A percentile compares a stretch with the other conserved stretches of the same genome.
Conservation (phyloP, 2,113 vertebrate genomes). For the Romanogobio albipinnatus region DNA sequence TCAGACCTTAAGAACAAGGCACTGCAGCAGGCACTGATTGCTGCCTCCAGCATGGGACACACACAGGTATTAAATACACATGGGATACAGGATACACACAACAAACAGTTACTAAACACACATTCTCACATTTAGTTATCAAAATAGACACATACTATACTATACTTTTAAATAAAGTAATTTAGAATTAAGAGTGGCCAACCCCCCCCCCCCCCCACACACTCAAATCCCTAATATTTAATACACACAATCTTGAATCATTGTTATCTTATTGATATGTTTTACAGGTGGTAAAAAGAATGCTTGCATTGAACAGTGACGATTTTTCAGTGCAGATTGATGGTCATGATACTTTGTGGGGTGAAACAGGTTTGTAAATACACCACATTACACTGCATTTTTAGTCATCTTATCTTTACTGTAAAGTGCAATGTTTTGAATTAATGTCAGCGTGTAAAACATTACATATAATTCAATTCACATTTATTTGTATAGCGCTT, state of each 20-base stretch:
- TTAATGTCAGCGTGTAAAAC: not conserved
- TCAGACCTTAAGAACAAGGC: constrained; percentile 71
- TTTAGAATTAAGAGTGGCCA: not conserved
- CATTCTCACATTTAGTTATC: not conserved
- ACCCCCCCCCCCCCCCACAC: no score
- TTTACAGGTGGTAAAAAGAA: constrained; percentile 86
- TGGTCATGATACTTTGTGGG: constrained; percentile 90
- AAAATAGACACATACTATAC: not conserved
- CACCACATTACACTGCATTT: not conserved
- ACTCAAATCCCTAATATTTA: not conserved
- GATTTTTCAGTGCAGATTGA: constrained; percentile 85
- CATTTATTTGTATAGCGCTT: no score
- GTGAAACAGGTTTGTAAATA: constrained; percentile 89
- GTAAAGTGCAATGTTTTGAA: not conserved
- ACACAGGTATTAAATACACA: constrained; percentile 75
- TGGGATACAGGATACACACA: not conserved
- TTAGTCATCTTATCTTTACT: not conserved
- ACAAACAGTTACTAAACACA: not conserved
- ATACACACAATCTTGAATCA: not conserved
- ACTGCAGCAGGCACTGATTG: constrained; percentile 86
- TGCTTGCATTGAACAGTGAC: constrained; percentile 83
- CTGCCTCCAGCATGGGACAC: constrained; percentile 92
- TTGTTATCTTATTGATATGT: constrained; percentile 21
- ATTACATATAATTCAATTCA: not conserved
- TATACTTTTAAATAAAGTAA: not conserved